Percentiles rank a stretch among this genome's conserved stretches.
Evolutionary conservation across 2,797 vertebrate species (phyloP).

Genomic region (Sebastolobus altivelis): DNA sequence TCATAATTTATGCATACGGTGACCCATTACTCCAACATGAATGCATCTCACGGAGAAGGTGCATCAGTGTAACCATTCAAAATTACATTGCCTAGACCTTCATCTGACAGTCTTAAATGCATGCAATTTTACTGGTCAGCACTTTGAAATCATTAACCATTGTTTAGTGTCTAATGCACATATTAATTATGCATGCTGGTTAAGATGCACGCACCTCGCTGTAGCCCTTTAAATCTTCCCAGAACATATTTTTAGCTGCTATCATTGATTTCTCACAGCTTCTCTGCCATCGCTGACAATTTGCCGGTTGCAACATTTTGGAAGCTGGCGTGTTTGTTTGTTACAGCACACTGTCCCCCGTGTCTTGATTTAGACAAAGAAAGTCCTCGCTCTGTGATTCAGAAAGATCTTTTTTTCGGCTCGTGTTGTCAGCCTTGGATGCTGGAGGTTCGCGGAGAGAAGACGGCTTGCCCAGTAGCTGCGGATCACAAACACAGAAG

Average conservation of each 20-base stretch:
- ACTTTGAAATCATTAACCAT: conserved; percentile 74
- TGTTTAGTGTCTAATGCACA: conserved; percentile 74
- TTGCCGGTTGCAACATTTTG: conserved; percentile 49
- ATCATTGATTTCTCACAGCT: conserved; percentile 45
- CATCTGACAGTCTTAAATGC: conserved; percentile 66
- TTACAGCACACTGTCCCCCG: conserved; percentile 39
- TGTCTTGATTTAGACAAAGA: conserved; percentile 73
- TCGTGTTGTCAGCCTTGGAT: conserved; percentile 61
- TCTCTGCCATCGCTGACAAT: conserved; percentile 21
- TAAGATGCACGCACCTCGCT: conserved; percentile 44
- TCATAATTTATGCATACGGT: conserved; percentile 75
- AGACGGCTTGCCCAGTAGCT: conserved; percentile 59
- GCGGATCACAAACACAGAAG: conserved; percentile 72
- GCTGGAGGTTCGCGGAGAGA: conserved; percentile 46
- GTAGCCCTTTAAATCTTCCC: conserved; percentile 35
- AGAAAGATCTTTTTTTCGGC: conserved; percentile 63
- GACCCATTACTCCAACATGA: conserved; percentile 69
- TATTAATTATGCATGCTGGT: conserved; percentile 74
- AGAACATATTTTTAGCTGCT: conserved; percentile 43
- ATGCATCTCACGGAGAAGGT: conserved; percentile 60
- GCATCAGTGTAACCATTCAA: conserved; percentile 54
- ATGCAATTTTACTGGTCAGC: conserved; percentile 73
- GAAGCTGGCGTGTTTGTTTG: conserved; percentile 35
- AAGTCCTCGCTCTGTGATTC: conserved; percentile 57
- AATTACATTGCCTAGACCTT: conserved; percentile 62